Evolutionary conservation across 2,888 invertebrate genomes (phyloP), one percentile per base, ranked within the genome.

Genomic region (Cheiracanthium punctorium): DNA sequence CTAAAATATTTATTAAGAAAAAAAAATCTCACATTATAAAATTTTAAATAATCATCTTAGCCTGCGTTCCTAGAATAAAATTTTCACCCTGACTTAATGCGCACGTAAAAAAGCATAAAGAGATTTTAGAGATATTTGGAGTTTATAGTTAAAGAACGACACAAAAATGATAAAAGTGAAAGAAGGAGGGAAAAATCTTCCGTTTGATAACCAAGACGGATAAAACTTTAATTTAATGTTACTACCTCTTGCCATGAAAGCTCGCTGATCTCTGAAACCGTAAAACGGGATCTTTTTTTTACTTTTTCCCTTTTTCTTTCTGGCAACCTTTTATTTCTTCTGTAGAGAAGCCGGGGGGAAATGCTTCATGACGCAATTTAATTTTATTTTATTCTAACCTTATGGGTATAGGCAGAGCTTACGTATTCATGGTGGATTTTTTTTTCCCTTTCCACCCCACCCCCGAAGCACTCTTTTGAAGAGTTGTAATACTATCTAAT

Each of bases 221-320:
- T 85, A 80, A 74, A 85, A 85, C 58, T 80, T 85, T 80, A 85
- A 85, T 85, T 79, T 85, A 85, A 85, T 73, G 74, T 84, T 80
- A 58, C 79, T 64, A 41, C 67, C 48, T 28, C 37, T 71, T 58
- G 32, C 67, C 28, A 14, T 17, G n/a, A 52, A 65, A 64, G 37
- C 65, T 37, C 17, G 5, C 29, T 64, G 65, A 73, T 84, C 84
- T 84, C 48, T 69, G 67, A 73, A 73, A 71, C 43, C 67, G 43
- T 67, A 72, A 84, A 75, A 77, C 77, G 29, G 52, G 76, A 71
- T 76, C 77, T 67, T 84, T 71, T 67, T 84, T 71, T 77, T 84
- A 72, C 77, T 43, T 77, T 71, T 32, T 48, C 20, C 71, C 37
- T 12, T 12, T 37, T 37, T 37, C 37, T 12, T 12, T 37, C 5